These are phyloP conservation scores for Cyanoliseus patagonus DNA, from an alignment of 2,113 vertebrate species.

Conservation along the genomic window DNA sequence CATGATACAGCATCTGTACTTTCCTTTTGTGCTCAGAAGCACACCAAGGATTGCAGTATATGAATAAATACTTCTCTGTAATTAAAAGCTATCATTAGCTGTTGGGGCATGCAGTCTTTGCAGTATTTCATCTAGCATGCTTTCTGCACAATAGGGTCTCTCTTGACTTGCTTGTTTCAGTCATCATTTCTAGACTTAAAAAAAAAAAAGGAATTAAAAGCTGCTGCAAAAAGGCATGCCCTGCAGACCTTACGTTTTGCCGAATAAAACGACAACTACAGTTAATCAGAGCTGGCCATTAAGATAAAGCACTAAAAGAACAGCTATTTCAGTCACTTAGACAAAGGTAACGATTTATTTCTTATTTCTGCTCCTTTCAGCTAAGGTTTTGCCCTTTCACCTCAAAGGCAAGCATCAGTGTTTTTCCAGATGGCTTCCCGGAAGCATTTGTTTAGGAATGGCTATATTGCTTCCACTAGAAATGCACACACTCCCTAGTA, in stretches of 20 bases:
- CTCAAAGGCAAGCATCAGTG: conserved; percentile 13
- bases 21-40: background rate
- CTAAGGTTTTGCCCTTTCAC: conserved; percentile 38
- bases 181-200: background rate
- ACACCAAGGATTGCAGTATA: background rate
- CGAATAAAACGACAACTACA: background rate
- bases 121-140: background rate
- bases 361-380: conserved; percentile 43
- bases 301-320: conserved; percentile 20
- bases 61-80: background rate
- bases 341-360: conserved; percentile 46
- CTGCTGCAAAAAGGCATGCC: background rate
- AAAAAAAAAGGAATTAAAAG: background rate
- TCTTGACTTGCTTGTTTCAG: background rate
- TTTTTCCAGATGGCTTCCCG: conserved; percentile 66
- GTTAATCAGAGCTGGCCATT: background rate
- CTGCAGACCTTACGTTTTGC: background rate
- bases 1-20: background rate
- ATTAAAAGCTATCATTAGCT: background rate
- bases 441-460: conserved; percentile 52
- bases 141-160: background rate
- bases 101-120: background rate
- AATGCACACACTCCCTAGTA: background rate
- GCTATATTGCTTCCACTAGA: conserved; percentile 15
- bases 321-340: conserved; percentile 25